These are phyloP conservation scores for Volucella bombylans DNA, from an alignment of 2,888 invertebrate genomes.

Conservation along the genomic window DNA sequence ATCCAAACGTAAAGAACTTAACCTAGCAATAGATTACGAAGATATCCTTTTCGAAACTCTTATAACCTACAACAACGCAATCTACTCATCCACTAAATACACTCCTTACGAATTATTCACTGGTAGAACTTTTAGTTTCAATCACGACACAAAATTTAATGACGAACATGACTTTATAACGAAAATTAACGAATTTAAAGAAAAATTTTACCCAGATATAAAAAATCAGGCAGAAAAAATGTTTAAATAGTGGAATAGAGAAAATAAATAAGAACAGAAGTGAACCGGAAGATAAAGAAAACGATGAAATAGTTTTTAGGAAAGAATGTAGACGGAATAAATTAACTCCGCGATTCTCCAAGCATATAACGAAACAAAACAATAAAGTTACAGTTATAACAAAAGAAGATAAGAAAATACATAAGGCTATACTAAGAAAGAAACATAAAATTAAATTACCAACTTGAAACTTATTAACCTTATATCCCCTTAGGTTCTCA, in stretches of 20 bases:
- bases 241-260: neutral
- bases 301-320: constrained; percentile 21
- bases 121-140: too few species aligned
- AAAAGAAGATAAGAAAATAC: too few species aligned
- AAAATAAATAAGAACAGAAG: neutral
- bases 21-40: neutral
- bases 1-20: neutral
- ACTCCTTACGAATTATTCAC: too few species aligned
- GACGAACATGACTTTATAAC: neutral
- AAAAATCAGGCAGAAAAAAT: neutral
- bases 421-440: too few species aligned
- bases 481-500: too few species aligned
- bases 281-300: neutral
- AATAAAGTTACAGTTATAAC: constrained; percentile 10
- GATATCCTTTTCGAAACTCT: too few species aligned
- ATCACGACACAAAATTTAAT: neutral
- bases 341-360: constrained; percentile 3
- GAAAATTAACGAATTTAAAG: constrained; percentile 4
- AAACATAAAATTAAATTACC: too few species aligned
- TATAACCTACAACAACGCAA: too few species aligned
- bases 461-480: too few species aligned
- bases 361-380: constrained; percentile 31
- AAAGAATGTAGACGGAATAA: constrained; percentile 41
- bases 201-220: neutral
- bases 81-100: too few species aligned